phyloP scores from a whole-genome alignment of 2,113 vertebrate species.

The Ptyas mucosa region DNA sequence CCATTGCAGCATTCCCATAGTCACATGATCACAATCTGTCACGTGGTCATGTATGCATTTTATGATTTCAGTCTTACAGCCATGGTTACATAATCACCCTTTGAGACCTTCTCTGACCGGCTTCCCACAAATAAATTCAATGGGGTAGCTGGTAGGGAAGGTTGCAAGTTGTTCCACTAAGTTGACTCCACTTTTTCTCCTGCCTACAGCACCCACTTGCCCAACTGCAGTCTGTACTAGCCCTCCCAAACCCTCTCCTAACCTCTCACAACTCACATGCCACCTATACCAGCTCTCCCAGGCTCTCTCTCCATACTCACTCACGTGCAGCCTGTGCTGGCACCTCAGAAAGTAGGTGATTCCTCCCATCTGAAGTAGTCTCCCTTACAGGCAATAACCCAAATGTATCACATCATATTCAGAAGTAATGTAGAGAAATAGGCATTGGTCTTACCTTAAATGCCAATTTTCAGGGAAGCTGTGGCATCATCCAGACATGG shows the following conservation, averaged over 20 bases:
- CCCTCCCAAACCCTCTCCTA: not conserved
- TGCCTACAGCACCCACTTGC: not conserved
- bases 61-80: not conserved
- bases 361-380: not conserved
- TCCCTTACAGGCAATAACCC: not conserved
- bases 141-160: not conserved
- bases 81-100: not conserved
- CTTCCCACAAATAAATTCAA: not conserved
- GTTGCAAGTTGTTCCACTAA: not conserved
- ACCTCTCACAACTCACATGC: not conserved
- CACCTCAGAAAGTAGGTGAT: not conserved
- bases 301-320: not conserved
- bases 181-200: not conserved
- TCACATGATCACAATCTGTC: not conserved
- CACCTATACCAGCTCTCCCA: not conserved
- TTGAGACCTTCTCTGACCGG: not conserved
- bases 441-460: too few species aligned
- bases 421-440: not conserved
- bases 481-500: too few species aligned
- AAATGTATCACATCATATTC: not conserved
- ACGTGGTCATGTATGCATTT: not conserved
- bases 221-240: not conserved
- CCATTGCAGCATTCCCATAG: not conserved
- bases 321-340: not conserved
- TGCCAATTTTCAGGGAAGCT: too few species aligned